phyloP scores from a whole-genome alignment of 1,140 invertebrate species.

The Streblospio benedicti region DNA sequence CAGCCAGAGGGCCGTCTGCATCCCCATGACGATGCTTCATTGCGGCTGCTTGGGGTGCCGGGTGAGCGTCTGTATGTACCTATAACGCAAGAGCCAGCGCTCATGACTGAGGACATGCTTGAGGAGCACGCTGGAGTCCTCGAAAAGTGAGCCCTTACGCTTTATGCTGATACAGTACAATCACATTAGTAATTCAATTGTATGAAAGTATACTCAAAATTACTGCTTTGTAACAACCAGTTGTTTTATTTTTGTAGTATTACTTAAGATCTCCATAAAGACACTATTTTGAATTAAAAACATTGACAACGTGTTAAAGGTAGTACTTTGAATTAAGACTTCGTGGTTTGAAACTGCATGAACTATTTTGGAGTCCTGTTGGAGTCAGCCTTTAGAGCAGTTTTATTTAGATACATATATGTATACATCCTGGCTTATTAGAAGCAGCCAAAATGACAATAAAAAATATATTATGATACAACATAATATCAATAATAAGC shows the following conservation, averaged over 20 bases:
- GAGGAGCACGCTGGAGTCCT: conserved; percentile 87
- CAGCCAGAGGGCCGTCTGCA: conserved; percentile 51
- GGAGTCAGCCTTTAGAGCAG: too few species aligned
- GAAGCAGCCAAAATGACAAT: too few species aligned
- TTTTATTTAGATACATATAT: too few species aligned
- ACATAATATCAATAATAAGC: background rate
- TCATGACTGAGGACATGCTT: conserved; percentile 93
- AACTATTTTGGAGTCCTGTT: too few species aligned
- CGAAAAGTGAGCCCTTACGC: conserved; percentile 39
- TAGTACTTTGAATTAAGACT: too few species aligned
- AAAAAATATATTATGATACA: background rate
- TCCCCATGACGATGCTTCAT: conserved; percentile 58
- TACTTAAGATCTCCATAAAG: too few species aligned
- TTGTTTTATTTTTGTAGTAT: too few species aligned
- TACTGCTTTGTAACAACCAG: background rate
- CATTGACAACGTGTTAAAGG: too few species aligned
- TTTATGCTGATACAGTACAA: background rate
- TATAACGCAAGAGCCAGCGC: conserved; percentile 84
- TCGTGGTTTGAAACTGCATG: too few species aligned
- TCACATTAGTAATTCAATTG: background rate
- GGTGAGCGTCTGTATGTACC: conserved; percentile 65
- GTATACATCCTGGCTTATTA: too few species aligned
- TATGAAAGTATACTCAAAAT: background rate
- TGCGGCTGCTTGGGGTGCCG: conserved; percentile 30
- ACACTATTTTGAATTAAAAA: too few species aligned